phyloP scores from a whole-genome alignment of 1,140 invertebrate species.

The Harlomillsia oculata region DNA sequence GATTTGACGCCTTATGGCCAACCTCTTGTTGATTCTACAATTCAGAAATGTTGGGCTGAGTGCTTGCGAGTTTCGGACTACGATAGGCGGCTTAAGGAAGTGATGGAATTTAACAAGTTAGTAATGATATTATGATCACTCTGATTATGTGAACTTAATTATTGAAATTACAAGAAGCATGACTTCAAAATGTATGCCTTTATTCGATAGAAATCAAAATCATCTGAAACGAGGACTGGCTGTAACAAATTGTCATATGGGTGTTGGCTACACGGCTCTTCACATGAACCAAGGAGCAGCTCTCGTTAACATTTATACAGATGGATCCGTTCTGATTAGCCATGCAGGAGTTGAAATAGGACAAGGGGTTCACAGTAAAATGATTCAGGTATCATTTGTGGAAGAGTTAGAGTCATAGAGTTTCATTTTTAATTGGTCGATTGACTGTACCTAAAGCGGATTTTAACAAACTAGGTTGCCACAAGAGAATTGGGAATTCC shows the following conservation, averaged over 20 bases:
- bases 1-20: slow-evolving; percentile 66
- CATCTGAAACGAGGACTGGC: slow-evolving; percentile 79
- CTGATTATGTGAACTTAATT: no score
- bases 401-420: no score
- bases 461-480: no score
- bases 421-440: no score
- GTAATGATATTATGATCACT: background rate
- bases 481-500: slow-evolving; percentile 51
- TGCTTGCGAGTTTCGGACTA: slow-evolving; percentile 61
- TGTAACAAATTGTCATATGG: slow-evolving; percentile 71
- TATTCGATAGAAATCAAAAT: no score
- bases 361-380: slow-evolving; percentile 89
- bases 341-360: slow-evolving; percentile 93
- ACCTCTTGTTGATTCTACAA: slow-evolving; percentile 58
- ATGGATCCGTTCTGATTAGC: slow-evolving; percentile 80
- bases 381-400: slow-evolving; percentile 57
- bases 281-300: slow-evolving; percentile 80
- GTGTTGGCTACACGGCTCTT: slow-evolving; percentile 65
- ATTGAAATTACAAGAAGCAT: no score
- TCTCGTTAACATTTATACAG: slow-evolving; percentile 75
- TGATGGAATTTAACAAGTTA: slow-evolving; percentile 61
- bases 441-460: no score
- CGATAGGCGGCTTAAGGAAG: slow-evolving; percentile 46
- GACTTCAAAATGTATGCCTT: no score
- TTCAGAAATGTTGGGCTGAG: slow-evolving; percentile 72